Evolutionary conservation across 2,113 vertebrate species (phyloP).

Genomic region (Mormyrus lacerda): DNA sequence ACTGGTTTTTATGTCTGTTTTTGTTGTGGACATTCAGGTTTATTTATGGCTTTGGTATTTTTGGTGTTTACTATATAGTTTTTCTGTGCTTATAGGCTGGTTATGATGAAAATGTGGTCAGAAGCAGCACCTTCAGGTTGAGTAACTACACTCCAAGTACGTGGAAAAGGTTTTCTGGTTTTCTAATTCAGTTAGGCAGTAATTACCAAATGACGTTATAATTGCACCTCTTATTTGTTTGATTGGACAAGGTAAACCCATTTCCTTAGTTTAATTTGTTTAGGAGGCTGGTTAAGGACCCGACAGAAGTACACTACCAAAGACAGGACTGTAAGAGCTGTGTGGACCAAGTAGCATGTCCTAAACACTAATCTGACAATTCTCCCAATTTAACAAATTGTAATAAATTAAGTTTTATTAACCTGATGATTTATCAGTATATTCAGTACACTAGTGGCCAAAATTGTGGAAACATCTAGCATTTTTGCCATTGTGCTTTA

Average conservation of each 20-base stretch:
- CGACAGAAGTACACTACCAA: background rate
- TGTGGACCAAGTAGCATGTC: background rate
- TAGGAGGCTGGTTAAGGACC: background rate
- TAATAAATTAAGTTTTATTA: background rate
- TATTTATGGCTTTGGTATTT: background rate
- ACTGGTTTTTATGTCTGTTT: background rate
- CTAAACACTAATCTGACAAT: background rate
- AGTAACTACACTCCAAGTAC: background rate
- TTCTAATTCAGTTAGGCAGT: background rate
- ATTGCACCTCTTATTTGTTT: background rate
- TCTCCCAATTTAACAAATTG: background rate
- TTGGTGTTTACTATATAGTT: background rate
- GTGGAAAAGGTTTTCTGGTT: background rate
- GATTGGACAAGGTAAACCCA: slow-evolving; percentile 12
- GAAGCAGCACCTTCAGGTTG: background rate
- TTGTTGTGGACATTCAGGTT: background rate
- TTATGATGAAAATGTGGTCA: background rate
- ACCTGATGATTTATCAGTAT: background rate
- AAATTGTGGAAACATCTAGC: no score
- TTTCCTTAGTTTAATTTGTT: background rate
- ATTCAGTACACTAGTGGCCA: background rate
- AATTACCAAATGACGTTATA: background rate
- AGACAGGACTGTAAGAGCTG: background rate
- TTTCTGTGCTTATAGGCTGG: background rate
- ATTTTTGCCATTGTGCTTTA: no score